Base-by-base conservation (phyloP, 1,140 invertebrate genomes). In the Eufriesea mexicana region DNA sequence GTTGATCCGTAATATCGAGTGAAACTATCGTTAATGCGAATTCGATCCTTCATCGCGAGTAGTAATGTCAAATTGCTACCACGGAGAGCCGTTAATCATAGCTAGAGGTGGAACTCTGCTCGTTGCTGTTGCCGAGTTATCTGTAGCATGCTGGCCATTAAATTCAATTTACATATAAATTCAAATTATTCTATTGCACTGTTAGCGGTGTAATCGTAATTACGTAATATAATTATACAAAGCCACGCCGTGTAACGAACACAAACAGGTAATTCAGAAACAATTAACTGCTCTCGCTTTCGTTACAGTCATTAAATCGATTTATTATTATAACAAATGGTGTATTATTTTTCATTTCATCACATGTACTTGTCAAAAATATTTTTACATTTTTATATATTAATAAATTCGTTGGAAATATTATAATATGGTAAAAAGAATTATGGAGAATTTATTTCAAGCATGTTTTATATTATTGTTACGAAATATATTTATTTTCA, bases 121-220 rank as follows among this genome's bases (percentile, higher is more conserved):
- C 78, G 68, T 74, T 62, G 74, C 72, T 79, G 74, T 68, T 71
- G 70, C 82, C 64, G 80, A 89, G 89, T 91, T 92, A 91, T 90
- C 87, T 89, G 81, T 85, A 89, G 83, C 87, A 88, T 79, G 80
- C 70, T 76, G 79, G 75, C 86, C 85, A 90, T 92, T 91, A 92
- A 91, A 92, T 92, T 90, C 89, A 90, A 92, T 92, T 92, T 91
- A 91, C 91, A 92, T 91, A 91, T 91, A 92, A 92, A 92, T 92
- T 91, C 86, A 86, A 92, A 92, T 92, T 91, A 91, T 91, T 91
- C 86, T 90, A 92, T 91, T 83, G 86, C 89, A 87, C 68, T 82
- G 84, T 86, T 81, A 78, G 59, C 84, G 68, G 73, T 35, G 83
- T 85, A 83, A 91, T 91, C 84, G 89, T 90, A 89, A 91, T 91